Conservation (phyloP, 2,888 invertebrate genomes). For the Anaspis maculata region DNA sequence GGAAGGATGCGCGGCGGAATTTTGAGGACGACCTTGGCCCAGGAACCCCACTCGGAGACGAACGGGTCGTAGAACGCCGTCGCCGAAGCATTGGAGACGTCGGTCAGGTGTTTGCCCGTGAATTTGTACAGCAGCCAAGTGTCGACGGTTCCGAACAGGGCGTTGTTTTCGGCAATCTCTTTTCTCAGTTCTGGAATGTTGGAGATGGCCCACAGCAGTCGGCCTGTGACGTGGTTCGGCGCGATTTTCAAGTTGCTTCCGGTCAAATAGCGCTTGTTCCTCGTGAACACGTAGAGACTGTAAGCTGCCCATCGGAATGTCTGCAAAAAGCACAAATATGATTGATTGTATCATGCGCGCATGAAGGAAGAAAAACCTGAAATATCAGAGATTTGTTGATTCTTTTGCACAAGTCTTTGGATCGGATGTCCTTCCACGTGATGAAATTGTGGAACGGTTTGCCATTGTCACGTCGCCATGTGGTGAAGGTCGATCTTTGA, state of each 20-base stretch:
- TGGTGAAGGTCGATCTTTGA: conserved; percentile 56
- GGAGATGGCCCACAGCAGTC: conserved; percentile 71
- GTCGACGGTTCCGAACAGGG: conserved; percentile 82
- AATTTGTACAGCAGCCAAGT: conserved; percentile 88
- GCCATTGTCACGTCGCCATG: conserved; percentile 55
- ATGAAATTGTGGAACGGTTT: conserved; percentile 57
- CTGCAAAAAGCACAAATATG: conserved; percentile 48
- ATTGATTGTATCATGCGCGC: too few relatives aligned
- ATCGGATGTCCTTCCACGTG: conserved; percentile 62
- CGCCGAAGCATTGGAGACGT: conserved; percentile 84
- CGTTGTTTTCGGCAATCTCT: conserved; percentile 55
- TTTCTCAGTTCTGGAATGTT: conserved; percentile 61
- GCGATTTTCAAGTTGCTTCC: conserved; percentile 79
- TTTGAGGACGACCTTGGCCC: conserved; percentile 57
- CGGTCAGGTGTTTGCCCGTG: conserved; percentile 67
- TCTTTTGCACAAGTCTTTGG: conserved; percentile 45
- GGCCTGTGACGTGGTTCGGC: conserved; percentile 66
- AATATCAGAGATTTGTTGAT: conserved; percentile 50
- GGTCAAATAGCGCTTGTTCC: conserved; percentile 72
- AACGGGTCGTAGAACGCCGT: conserved; percentile 94
- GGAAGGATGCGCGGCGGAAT: conserved; percentile 73
- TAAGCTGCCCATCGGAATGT: conserved; percentile 57
- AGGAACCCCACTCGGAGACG: conserved; percentile 73
- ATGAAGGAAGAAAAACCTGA: too few relatives aligned
- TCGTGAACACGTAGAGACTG: conserved; percentile 64